Conservation (phyloP, 2,797 vertebrate genomes). For the Cryptoprocta ferox region DNA sequence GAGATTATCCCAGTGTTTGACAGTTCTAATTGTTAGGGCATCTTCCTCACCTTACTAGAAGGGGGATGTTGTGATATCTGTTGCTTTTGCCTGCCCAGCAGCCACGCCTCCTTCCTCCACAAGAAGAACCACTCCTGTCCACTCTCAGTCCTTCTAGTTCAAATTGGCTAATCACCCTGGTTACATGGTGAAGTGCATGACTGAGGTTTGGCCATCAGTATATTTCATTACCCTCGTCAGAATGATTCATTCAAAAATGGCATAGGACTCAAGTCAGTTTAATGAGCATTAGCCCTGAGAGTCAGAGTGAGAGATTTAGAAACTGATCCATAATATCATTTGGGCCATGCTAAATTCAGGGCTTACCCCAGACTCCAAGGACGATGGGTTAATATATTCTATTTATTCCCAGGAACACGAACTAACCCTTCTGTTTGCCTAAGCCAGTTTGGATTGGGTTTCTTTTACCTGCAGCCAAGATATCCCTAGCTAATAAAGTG, state of each 20-base stretch:
- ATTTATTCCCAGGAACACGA: neutral
- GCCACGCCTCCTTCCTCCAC: neutral
- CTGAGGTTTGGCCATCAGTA: neutral
- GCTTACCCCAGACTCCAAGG: neutral
- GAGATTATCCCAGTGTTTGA: neutral
- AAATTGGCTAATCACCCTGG: neutral
- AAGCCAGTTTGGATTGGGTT: slow-evolving; percentile 5
- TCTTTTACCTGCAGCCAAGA: slow-evolving; percentile 17
- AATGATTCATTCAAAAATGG: neutral
- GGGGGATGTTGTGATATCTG: neutral
- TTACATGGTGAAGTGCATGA: neutral
- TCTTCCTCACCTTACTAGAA: neutral
- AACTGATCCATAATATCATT: neutral
- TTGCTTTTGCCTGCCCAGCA: neutral
- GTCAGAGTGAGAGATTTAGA: neutral
- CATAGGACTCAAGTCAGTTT: neutral
- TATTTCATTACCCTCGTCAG: neutral
- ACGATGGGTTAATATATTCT: neutral
- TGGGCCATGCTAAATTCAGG: neutral
- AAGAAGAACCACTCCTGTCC: neutral
- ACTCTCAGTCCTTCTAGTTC: neutral
- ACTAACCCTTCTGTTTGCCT: slow-evolving; percentile 4
- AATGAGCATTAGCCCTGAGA: neutral
- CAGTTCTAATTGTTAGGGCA: neutral
- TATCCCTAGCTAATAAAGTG: neutral